Evolutionary conservation across 1,140 invertebrate species (phyloP), one percentile per base, ranked within the genome.

Genomic region (Semibalanus balanoides): DNA sequence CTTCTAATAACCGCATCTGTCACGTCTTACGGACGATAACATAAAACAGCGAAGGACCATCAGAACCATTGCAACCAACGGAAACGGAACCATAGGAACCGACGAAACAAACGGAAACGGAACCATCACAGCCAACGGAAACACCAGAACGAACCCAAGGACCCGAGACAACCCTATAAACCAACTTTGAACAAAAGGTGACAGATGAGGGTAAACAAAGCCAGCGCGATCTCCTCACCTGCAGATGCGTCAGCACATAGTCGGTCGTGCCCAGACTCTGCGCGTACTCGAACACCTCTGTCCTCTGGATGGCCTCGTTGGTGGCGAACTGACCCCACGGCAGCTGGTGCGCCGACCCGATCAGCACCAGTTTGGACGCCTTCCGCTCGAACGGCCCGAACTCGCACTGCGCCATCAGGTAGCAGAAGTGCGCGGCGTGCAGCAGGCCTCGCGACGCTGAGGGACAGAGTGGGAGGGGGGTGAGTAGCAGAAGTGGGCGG

Each of bases 401-500:
- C 75, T 89, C 88, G 74, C 91, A 87, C 81, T 95, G 90, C 0
- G 93, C 93, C 83, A 96, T 90, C 76, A 98, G 84, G 85, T 97
- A 97, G 83, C 94, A 97, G 83, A 97, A 96, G 81, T 98, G 95
- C 22, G 94, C 92, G 3, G 93, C 95, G 84, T 91, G 90, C 31
- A 94, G 80, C 77, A 81, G 85, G n/a, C 86, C 86, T 77, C 81
- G 83, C 0, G 87, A 83, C 89, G 88, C 17, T 72, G 70, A 0
- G 1, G 51, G 51, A 25, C 7, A 19, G 14, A 19, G 17, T 40
- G 35, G 35, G 35, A 40, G 35, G 35, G 35, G 35, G 17, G 35
- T n/a, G n/a, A n/a, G 85, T 97, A 97, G 83, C 94, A 97, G 83
- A 97, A 96, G 81, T 98, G 95, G 19, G 94, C 92, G 3, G 93